Evolutionary conservation across 2,113 vertebrate genomes (phyloP).

Genomic region (Chlamydotis undulata): DNA sequence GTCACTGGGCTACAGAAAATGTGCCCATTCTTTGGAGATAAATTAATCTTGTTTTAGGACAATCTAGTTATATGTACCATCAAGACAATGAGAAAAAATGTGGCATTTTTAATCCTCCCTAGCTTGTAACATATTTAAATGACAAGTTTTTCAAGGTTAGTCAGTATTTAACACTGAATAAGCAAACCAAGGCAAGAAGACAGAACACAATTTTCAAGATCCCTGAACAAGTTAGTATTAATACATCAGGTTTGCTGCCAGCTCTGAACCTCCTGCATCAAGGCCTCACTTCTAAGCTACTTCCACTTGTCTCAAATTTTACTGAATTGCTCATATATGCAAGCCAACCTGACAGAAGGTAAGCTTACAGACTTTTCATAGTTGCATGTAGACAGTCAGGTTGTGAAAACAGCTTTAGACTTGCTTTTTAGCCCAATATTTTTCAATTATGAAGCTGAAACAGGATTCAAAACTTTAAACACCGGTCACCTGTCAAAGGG

Average conservation of each 20-base stretch:
- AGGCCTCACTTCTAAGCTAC: neutral
- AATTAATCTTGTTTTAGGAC: neutral
- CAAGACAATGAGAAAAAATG: neutral
- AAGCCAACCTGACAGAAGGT: neutral
- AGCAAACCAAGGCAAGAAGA: neutral
- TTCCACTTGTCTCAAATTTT: neutral
- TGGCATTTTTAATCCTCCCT: neutral
- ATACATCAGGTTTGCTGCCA: neutral
- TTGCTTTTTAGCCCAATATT: neutral
- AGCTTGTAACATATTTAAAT: neutral
- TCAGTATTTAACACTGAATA: neutral
- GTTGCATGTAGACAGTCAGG: neutral
- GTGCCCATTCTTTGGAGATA: accelerated
- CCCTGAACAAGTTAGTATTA: neutral
- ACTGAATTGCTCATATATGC: neutral
- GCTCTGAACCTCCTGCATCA: neutral
- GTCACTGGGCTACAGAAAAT: neutral
- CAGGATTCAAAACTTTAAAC: neutral
- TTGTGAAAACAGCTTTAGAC: neutral
- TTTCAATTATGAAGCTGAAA: neutral
- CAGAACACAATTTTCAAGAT: neutral
- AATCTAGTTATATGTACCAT: accelerated
- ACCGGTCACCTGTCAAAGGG: neutral
- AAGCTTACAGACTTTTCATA: neutral
- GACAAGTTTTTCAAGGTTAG: neutral